A percentile compares a stretch with the other conserved stretches of the same genome.
Evolutionary conservation across 2,888 invertebrate species (phyloP).

Genomic region (Macrophya alboannulata): DNA sequence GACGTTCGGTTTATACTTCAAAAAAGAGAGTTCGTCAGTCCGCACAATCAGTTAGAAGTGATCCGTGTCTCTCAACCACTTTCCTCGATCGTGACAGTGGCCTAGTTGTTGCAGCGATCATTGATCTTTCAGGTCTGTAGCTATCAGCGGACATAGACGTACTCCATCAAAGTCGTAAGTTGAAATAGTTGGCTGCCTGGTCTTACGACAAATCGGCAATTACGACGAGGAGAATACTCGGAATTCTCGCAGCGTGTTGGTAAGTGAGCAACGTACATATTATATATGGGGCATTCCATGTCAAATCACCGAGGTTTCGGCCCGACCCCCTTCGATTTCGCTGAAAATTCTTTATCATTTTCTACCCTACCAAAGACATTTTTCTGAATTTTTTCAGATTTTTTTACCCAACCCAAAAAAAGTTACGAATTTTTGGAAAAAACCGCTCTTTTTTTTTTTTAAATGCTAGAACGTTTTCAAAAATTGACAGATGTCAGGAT

Average conservation of each 20-base stretch:
- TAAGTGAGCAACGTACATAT: background rate
- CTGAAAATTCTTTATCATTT: too few species aligned
- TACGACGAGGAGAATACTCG: slow-evolving; percentile 22
- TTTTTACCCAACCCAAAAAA: too few species aligned
- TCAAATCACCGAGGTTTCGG: too few species aligned
- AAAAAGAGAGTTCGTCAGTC: background rate
- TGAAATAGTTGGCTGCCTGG: slow-evolving; percentile 34
- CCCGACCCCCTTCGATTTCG: too few species aligned
- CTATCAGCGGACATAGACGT: slow-evolving; percentile 5
- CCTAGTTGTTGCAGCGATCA: slow-evolving; percentile 12
- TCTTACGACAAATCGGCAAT: slow-evolving; percentile 19
- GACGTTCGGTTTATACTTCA: background rate
- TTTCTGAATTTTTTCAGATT: too few species aligned
- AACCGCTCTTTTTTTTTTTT: too few species aligned
- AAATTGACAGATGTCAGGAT: too few species aligned
- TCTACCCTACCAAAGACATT: too few species aligned
- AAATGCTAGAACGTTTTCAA: too few species aligned
- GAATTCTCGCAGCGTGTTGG: slow-evolving; percentile 12
- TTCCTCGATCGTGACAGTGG: background rate
- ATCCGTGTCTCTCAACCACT: background rate
- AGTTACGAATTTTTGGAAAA: too few species aligned
- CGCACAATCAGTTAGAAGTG: background rate
- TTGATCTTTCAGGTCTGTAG: slow-evolving; percentile 14
- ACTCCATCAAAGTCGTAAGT: slow-evolving; percentile 26
- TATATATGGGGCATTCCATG: too few species aligned